phyloP scores from a whole-genome alignment of 1,140 invertebrate species.

The Euschistus heros region DNA sequence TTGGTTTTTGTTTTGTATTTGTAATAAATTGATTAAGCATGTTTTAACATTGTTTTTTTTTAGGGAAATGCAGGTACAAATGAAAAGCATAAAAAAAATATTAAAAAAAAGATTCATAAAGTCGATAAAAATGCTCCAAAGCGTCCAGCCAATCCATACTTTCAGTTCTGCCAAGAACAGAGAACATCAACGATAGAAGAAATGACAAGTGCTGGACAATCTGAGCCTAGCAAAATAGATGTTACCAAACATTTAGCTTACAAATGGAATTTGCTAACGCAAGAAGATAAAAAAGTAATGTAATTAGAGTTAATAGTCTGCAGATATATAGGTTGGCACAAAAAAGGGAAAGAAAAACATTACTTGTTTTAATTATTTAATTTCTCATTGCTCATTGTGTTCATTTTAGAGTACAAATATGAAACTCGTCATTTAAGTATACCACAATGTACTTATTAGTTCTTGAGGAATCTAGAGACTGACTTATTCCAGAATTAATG shows the following conservation, averaged over 20 bases:
- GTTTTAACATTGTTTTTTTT: too few relatives aligned
- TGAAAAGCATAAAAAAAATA: conserved; percentile 1
- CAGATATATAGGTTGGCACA: too few relatives aligned
- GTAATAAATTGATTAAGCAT: too few relatives aligned
- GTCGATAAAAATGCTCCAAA: conserved; percentile 67
- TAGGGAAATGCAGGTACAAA: too few relatives aligned
- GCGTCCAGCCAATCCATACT: conserved; percentile 66
- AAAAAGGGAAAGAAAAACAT: too few relatives aligned
- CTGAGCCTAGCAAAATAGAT: conserved; percentile 61
- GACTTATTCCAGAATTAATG: too few relatives aligned
- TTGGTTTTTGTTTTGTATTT: too few relatives aligned
- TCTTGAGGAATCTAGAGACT: background rate
- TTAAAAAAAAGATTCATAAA: conserved; percentile 38
- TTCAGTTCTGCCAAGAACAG: conserved; percentile 70
- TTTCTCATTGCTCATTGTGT: background rate
- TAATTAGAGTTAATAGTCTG: background rate
- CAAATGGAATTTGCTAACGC: conserved; percentile 56
- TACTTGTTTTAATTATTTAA: too few relatives aligned
- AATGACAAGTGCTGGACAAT: conserved; percentile 43
- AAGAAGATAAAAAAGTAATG: conserved; percentile 56
- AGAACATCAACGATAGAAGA: conserved; percentile 53
- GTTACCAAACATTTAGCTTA: conserved; percentile 59
- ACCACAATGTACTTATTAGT: conserved; percentile 4
- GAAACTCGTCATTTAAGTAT: background rate
- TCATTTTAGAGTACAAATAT: background rate